Base-by-base conservation (phyloP, 1,140 invertebrate species). In the Lasaia peninsularis region DNA sequence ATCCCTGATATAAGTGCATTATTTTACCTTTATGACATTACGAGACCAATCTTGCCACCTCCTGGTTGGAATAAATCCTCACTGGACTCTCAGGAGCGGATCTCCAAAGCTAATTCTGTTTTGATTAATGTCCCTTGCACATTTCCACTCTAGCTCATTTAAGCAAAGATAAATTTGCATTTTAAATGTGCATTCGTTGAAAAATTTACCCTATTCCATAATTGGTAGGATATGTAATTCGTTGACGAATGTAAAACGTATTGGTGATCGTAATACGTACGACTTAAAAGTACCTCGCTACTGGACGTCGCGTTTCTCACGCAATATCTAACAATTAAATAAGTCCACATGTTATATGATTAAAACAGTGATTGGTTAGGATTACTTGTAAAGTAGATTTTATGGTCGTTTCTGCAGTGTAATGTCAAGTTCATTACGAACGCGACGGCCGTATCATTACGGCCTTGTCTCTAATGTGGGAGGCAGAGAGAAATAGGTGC, bases 101-200 rank as follows among this genome's bases (percentile, higher is more conserved):
- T 88, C 85, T 82, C 82, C 80, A 82, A 82, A 86, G 85, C 85
- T 88, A 88, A 88, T 88, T 88, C 78, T 85, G 85, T 86, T 85
- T 68, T 88, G 85, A 88, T 88, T 86, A 88, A 88, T 88, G 85
- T 75, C 78, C 66, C 72, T 79, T 81, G 77, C 80, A 82, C 80
- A 82, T 80, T 85, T 84, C 80, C 80, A 82, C 73, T 74, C 80
- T 80, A 84, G 78, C 74, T 72, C 58, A 72, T 67, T 69, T 59
- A 48, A 60, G 52, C 71, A 62, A 78, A 71, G 56, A 67, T 73
- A 59, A 58, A 28, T 49, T 58, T 58, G 54, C 58, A 44, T 16
- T 10, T 6, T 16, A 12, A 61, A 61, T 32, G 14, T n/a, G 24
- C 34, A 50, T 50, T 14, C 37, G 62, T 32, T 8, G 52, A 12